These are phyloP conservation scores for Orchesellides sinensis DNA, from an alignment of 2,888 invertebrate genomes.

Conservation along the genomic window DNA sequence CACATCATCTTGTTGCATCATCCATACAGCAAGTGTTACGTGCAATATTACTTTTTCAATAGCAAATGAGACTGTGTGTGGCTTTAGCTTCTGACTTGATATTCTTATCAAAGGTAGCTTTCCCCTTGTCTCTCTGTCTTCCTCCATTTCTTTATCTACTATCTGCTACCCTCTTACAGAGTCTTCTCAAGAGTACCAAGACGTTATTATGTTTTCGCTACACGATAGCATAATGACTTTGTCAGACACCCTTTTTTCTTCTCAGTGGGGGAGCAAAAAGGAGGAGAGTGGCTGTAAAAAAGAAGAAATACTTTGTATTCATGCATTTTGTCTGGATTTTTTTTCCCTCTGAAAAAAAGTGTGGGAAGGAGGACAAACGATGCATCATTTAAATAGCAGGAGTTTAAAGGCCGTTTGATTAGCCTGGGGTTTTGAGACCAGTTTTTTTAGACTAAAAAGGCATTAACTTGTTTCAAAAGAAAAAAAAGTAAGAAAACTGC, in stretches of 20 bases:
- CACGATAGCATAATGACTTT: slow-evolving; percentile 59
- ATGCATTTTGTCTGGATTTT: not conserved
- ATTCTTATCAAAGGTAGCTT: slow-evolving; percentile 23
- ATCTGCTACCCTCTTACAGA: not conserved
- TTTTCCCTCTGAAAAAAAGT: slow-evolving; percentile 17
- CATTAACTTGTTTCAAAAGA: slow-evolving; percentile 13
- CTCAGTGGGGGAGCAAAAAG: slow-evolving; percentile 53
- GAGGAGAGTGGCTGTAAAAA: slow-evolving; percentile 36
- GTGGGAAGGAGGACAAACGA: slow-evolving; percentile 63
- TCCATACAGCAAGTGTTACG: too few relatives aligned
- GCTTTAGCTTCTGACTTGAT: slow-evolving; percentile 17
- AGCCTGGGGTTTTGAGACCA: slow-evolving; percentile 62
- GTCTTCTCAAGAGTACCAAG: slow-evolving; percentile 22
- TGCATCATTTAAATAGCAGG: slow-evolving; percentile 62
- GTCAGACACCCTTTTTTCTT: slow-evolving; percentile 61
- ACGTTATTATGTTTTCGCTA: slow-evolving; percentile 52
- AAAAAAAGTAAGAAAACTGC: not conserved
- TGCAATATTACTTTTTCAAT: too few relatives aligned
- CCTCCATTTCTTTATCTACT: not conserved
- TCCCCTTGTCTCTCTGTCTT: not conserved
- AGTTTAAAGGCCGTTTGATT: slow-evolving; percentile 64
- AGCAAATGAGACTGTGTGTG: slow-evolving; percentile 11
- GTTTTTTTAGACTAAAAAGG: slow-evolving; percentile 44
- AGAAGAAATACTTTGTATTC: slow-evolving; percentile 38
- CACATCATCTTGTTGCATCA: too few relatives aligned